These are phyloP conservation scores for Hirtodrosophila trivittata DNA, from an alignment of 2,888 invertebrate species.

Conservation along the genomic window DNA sequence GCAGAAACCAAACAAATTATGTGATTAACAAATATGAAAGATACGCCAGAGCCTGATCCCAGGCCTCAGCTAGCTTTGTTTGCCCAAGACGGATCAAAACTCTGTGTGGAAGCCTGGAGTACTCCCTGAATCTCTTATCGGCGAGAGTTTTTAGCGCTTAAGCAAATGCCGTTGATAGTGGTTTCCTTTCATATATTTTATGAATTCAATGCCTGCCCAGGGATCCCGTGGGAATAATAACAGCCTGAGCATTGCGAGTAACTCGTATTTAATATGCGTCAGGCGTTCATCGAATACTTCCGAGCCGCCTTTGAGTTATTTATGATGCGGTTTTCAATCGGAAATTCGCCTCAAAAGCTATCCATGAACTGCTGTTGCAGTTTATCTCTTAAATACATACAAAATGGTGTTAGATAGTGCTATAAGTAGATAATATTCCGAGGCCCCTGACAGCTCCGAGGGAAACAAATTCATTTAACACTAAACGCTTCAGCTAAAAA, in stretches of 20 bases:
- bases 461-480: conserved; percentile 35
- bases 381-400: too few relatives aligned
- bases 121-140: conserved; percentile 41
- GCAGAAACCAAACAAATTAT: conserved; percentile 69
- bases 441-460: conserved; percentile 47
- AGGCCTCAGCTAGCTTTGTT: conserved; percentile 31
- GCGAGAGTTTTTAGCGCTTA: conserved; percentile 54
- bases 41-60: conserved; percentile 30
- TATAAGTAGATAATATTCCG: too few relatives aligned
- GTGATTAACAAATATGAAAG: conserved; percentile 67
- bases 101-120: conserved; percentile 2
- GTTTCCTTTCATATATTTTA: conserved; percentile 31
- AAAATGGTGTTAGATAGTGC: too few relatives aligned
- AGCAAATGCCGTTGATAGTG: conserved; percentile 52
- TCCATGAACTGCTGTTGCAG: neutral
- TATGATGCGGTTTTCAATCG: conserved; percentile 28
- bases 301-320: conserved; percentile 51
- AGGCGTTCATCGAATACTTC: conserved; percentile 57
- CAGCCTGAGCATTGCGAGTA: conserved; percentile 37
- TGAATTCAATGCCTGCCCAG: conserved; percentile 16
- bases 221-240: conserved; percentile 71
- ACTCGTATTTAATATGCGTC: conserved; percentile 64
- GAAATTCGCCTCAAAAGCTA: conserved; percentile 14
- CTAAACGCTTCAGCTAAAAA: conserved; percentile 57
- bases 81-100: conserved; percentile 3